These are phyloP conservation scores for Ursus arctos DNA, from an alignment of 2,113 vertebrate species.

Conservation along the genomic window DNA sequence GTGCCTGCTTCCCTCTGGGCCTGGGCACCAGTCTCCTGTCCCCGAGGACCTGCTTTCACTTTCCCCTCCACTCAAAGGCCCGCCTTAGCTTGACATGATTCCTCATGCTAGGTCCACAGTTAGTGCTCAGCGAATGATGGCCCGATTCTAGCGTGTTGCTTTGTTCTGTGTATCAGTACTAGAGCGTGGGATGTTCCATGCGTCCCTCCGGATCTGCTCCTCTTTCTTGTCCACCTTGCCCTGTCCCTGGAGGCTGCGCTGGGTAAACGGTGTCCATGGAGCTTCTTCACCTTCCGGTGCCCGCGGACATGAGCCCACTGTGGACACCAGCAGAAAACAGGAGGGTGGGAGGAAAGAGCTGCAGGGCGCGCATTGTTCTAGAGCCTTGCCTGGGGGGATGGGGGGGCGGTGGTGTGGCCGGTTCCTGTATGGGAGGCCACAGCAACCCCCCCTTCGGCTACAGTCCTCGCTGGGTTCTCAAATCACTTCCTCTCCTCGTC, in stretches of 20 bases:
- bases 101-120: accelerated
- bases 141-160: background rate
- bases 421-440: background rate
- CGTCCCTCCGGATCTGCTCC: background rate
- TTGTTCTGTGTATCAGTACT: background rate
- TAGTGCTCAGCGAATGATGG: background rate
- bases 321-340: background rate
- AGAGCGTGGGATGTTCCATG: accelerated
- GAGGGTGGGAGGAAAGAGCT: background rate
- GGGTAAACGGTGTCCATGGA: background rate
- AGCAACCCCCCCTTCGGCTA: background rate
- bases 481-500: background rate
- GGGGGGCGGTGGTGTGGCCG: accelerated
- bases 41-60: background rate
- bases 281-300: background rate
- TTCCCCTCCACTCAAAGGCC: background rate
- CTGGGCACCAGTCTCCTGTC: background rate
- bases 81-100: too few species aligned
- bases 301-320: background rate
- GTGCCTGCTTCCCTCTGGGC: background rate
- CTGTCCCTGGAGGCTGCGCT: background rate
- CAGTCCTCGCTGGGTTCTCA: background rate
- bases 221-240: background rate
- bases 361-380: background rate
- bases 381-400: background rate